These are phyloP conservation scores for Noctuana brunneofusca DNA, from an alignment of 2,888 invertebrate species.

Conservation along the genomic window DNA sequence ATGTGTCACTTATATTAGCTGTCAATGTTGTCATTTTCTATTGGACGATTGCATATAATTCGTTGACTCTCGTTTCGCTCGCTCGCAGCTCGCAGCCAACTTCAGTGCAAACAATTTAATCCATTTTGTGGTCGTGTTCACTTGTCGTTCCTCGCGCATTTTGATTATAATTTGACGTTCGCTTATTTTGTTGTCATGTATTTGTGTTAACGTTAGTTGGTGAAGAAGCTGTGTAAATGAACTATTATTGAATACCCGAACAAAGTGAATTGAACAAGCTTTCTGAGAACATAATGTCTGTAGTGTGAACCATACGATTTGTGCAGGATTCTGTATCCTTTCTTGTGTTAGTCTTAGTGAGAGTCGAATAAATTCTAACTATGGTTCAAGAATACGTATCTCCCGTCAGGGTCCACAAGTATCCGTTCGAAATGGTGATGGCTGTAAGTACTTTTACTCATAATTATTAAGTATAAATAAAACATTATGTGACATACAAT, in stretches of 20 bases:
- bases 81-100: too few relatives aligned
- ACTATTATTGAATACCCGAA: slow-evolving; percentile 6
- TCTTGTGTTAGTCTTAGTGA: slow-evolving; percentile 43
- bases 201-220: slow-evolving; percentile 56
- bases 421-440: slow-evolving; percentile 98
- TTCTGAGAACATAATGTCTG: slow-evolving; percentile 59
- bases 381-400: slow-evolving; percentile 99
- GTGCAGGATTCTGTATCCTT: slow-evolving; percentile 55
- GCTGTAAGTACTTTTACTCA: slow-evolving; percentile 86
- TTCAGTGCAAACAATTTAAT: slow-evolving; percentile 57
- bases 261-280: slow-evolving; percentile 31
- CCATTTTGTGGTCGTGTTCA: slow-evolving; percentile 53
- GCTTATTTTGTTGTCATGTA: slow-evolving; percentile 62
- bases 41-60: too few relatives aligned
- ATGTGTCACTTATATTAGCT: too few relatives aligned
- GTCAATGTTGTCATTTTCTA: too few relatives aligned
- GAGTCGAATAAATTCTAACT: slow-evolving; percentile 57
- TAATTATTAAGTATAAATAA: neutral
- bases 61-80: too few relatives aligned
- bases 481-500: slow-evolving; percentile 8
- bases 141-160: slow-evolving; percentile 43
- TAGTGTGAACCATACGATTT: slow-evolving; percentile 55
- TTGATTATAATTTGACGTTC: slow-evolving; percentile 53
- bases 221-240: slow-evolving; percentile 52
- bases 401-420: slow-evolving; percentile 96